These are phyloP conservation scores for Wiebesia pumilae DNA, from an alignment of 1,140 invertebrate genomes.

Conservation along the genomic window DNA sequence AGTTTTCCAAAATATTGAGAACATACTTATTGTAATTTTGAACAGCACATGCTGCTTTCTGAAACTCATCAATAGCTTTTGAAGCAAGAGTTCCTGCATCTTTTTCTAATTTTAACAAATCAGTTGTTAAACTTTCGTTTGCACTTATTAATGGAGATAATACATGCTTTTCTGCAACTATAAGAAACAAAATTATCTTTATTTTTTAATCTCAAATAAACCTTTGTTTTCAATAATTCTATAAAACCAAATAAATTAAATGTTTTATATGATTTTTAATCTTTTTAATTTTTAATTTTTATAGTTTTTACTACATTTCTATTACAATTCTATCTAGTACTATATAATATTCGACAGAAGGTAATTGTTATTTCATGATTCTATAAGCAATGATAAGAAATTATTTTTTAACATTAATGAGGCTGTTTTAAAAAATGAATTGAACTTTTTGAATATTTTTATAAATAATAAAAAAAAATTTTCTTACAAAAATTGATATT, in stretches of 20 bases:
- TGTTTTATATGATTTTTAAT: background rate
- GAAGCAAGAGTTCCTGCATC: conserved; percentile 74
- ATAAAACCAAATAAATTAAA: background rate
- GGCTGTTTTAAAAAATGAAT: no score
- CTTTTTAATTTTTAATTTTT: no score
- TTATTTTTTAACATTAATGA: no score
- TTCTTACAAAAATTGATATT: no score
- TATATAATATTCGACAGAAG: no score
- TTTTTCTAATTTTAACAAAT: conserved; percentile 76
- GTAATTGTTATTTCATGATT: no score
- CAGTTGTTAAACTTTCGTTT: conserved; percentile 59
- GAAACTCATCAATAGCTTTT: conserved; percentile 77
- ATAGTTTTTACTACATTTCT: no score
- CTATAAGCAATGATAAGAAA: no score
- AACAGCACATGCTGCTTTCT: conserved; percentile 75
- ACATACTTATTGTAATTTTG: conserved; percentile 79
- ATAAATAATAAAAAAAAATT: no score
- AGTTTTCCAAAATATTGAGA: conserved; percentile 77
- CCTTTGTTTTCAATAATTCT: background rate
- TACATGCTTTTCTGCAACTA: conserved; percentile 30
- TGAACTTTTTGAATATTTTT: no score
- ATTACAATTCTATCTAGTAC: no score
- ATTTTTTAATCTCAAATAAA: background rate
- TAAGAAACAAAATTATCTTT: background rate
- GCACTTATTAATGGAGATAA: conserved; percentile 56